Percentiles rank a stretch among this genome's conserved stretches.
Evolutionary conservation across 1,140 invertebrate genomes (phyloP).

Genomic region (Penaeus japonicus): DNA sequence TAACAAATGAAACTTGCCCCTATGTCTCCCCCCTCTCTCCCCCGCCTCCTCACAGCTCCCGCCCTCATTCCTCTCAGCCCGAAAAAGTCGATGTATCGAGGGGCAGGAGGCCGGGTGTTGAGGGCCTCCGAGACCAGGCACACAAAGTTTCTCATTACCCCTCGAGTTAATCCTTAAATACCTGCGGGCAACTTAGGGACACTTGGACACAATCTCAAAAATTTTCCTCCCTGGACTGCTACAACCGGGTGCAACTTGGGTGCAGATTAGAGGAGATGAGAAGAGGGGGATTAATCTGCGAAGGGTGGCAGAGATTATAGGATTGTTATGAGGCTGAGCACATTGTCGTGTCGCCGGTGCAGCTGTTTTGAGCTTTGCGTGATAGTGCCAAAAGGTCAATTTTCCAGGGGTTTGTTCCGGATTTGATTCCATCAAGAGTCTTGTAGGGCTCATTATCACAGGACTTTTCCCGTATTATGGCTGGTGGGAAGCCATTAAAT

Average conservation of each 20-base stretch:
- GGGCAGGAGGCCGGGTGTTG: no score
- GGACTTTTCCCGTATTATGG: slow-evolving; percentile 26
- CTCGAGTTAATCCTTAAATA: slow-evolving; percentile 45
- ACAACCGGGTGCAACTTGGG: slow-evolving; percentile 53
- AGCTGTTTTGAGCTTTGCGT: not conserved
- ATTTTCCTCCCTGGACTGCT: slow-evolving; percentile 39
- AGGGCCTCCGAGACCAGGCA: not conserved
- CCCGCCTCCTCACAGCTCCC: not conserved
- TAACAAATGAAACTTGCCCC: not conserved
- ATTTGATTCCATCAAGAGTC: slow-evolving; percentile 41
- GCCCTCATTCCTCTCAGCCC: not conserved
- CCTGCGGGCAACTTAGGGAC: slow-evolving; percentile 40
- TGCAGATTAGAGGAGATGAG: slow-evolving; percentile 48
- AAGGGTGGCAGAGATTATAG: slow-evolving; percentile 37
- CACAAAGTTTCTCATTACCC: slow-evolving; percentile 47
- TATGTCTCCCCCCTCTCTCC: no score
- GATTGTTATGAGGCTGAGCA: not conserved
- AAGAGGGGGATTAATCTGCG: slow-evolving; percentile 33
- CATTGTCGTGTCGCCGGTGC: not conserved
- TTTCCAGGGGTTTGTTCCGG: not conserved
- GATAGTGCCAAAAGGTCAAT: not conserved
- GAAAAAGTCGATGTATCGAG: no score
- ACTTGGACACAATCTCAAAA: slow-evolving; percentile 50
- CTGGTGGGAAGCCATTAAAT: slow-evolving; percentile 40
- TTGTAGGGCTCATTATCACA: slow-evolving; percentile 26